phyloP scores from a whole-genome alignment of 1,140 invertebrate genomes.

The Atta cephalotes region DNA sequence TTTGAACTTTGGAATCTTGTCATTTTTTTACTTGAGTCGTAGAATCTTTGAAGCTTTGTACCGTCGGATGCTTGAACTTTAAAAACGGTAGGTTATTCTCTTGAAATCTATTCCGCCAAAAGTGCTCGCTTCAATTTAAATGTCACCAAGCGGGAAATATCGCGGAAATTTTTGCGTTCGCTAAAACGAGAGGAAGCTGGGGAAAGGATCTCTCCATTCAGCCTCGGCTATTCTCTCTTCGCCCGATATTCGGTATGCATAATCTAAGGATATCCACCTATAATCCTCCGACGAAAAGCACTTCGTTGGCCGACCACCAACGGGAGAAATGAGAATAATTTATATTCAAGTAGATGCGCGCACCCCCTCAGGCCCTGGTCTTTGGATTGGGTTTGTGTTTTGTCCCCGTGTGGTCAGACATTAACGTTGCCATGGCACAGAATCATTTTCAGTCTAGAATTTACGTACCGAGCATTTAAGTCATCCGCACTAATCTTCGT shows the following conservation, averaged over 20 bases:
- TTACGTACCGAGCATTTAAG: conserved; percentile 17
- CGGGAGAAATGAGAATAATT: conserved; percentile 60
- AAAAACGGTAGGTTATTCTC: conserved; percentile 9
- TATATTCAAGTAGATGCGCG: conserved; percentile 59
- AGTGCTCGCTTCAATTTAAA: conserved; percentile 55
- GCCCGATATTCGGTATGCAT: conserved; percentile 60
- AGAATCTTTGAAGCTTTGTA: conserved; percentile 15
- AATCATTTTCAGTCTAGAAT: conserved; percentile 13
- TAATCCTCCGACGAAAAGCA: conserved; percentile 42
- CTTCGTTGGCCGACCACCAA: conserved; percentile 22
- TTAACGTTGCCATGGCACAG: conserved; percentile 8
- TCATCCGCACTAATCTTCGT: neutral
- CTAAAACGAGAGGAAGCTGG: conserved; percentile 17
- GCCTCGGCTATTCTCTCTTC: conserved; percentile 39
- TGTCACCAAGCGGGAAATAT: conserved; percentile 49
- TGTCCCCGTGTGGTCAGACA: conserved; percentile 16
- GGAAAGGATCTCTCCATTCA: conserved; percentile 45
- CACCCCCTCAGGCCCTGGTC: neutral
- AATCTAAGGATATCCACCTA: conserved; percentile 56
- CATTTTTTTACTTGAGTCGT: neutral
- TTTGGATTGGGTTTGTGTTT: conserved; percentile 12
- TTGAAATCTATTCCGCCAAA: conserved; percentile 25
- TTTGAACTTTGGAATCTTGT: neutral
- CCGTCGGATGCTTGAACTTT: neutral
- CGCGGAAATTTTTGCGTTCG: conserved; percentile 43